Base-by-base conservation (phyloP, 1,140 invertebrate species). In the Drosophila busckii region DNA sequence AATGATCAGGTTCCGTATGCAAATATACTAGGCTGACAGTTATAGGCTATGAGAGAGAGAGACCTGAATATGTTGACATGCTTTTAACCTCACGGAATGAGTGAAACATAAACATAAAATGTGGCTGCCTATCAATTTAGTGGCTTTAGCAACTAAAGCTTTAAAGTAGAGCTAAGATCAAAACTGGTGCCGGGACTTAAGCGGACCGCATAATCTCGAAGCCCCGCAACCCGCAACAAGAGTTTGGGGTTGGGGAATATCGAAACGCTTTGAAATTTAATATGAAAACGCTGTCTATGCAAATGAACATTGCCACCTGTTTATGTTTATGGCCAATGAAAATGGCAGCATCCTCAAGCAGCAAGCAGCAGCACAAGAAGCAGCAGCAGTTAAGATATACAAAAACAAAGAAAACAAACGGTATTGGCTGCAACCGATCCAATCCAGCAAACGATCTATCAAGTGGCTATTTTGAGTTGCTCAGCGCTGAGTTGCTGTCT, bases 221-320 rank as follows among this genome's bases (percentile, higher is more conserved):
- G 25, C 8, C 20, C 26, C 26, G 1, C 9, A 16, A 60, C 20
- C 40, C 9, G 31, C 8, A 17, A 5, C 10, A 9, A 16, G 10
- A n/a, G 2, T 3, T 2, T 20, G n/a, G 10, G 20, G 2, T 3
- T n/a, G 19, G 3, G 71, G 71, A 78, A 80, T 78, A 68, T 71
- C 58, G 71, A 67, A 78, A 66, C 52, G 73, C 71, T 78, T 84
- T 84, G 80, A 84, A 84, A 84, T 84, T 84, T 84, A 84, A 84
- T 84, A 84, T 80, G 64, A 66, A 84, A 84, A 84, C 64, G 64
- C 80, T 84, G 80, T 84, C 80, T 84, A 84, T 84, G 78, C 80
- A 84, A 84, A 84, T 84, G 80, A 84, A 69, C 56, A 71, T 84
- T 84, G 78, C 78, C 78, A 84, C 78, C 78, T 84, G 78, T 80